Conservation (phyloP, 1,140 invertebrate species). For the Diabrotica undecimpunctata region DNA sequence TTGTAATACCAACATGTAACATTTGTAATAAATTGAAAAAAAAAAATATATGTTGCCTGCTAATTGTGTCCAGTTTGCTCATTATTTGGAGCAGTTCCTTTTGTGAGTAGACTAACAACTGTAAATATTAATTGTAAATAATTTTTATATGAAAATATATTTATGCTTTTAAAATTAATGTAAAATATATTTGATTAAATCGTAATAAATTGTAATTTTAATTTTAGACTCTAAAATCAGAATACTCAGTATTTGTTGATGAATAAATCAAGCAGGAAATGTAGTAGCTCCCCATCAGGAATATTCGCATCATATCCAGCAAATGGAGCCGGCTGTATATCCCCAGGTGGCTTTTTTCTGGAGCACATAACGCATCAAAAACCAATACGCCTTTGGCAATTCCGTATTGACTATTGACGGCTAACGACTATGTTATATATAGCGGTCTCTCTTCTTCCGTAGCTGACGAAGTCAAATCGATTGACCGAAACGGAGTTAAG, state of each 20-base stretch:
- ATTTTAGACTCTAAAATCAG: too few species aligned
- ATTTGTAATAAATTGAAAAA: too few species aligned
- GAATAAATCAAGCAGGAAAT: neutral
- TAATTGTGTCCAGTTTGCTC: too few species aligned
- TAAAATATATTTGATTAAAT: too few species aligned
- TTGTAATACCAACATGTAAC: too few species aligned
- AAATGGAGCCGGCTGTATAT: neutral
- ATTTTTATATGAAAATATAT: too few species aligned
- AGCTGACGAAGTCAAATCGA: neutral
- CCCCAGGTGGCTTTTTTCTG: neutral
- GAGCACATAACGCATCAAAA: slow-evolving; percentile 2
- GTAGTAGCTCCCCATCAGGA: neutral
- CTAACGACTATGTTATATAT: slow-evolving; percentile 1
- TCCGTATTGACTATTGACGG: neutral
- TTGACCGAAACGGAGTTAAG: neutral
- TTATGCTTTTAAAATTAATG: too few species aligned
- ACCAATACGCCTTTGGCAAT: slow-evolving; percentile 1
- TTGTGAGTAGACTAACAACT: too few species aligned
- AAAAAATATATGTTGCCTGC: too few species aligned
- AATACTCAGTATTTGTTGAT: neutral
- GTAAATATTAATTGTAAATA: too few species aligned
- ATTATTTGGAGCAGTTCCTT: too few species aligned
- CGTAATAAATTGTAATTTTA: too few species aligned
- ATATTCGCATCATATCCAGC: neutral
- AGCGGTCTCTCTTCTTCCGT: neutral